These are phyloP conservation scores for Seladonia tumulorum DNA, from an alignment of 2,888 invertebrate genomes.

Conservation along the genomic window DNA sequence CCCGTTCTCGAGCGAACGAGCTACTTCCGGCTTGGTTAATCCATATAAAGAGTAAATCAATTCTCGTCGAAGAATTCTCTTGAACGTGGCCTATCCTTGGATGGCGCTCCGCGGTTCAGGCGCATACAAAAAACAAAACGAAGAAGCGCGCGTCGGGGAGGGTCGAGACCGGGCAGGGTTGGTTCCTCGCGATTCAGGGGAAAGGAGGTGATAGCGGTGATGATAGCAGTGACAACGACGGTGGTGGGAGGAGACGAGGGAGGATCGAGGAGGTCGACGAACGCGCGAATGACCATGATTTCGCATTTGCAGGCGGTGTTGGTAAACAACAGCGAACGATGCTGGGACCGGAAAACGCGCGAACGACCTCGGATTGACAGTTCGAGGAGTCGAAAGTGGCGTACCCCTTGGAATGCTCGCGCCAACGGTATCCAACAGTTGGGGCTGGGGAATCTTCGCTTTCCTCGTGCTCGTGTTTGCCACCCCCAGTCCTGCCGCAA, in stretches of 20 bases:
- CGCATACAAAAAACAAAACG: not conserved
- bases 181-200: not conserved
- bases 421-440: slow-evolving; percentile 67
- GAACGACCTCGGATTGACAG: slow-evolving; percentile 76
- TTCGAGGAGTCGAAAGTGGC: slow-evolving; percentile 24
- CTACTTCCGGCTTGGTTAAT: slow-evolving; percentile 67
- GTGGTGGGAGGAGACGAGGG: not conserved
- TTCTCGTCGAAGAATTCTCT: slow-evolving; percentile 55
- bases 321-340: slow-evolving; percentile 73
- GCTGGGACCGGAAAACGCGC: slow-evolving; percentile 71
- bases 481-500: slow-evolving; percentile 82
- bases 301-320: slow-evolving; percentile 68
- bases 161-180: not conserved
- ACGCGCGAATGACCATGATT: not conserved
- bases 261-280: not conserved
- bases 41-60: slow-evolving; percentile 55
- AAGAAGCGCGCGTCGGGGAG: not conserved
- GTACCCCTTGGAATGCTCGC: slow-evolving; percentile 69
- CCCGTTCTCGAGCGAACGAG: slow-evolving; percentile 69
- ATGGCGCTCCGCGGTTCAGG: not conserved
- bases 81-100: slow-evolving; percentile 15
- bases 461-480: slow-evolving; percentile 79
- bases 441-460: slow-evolving; percentile 79
- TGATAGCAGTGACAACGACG: not conserved
- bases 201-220: not conserved